Percentiles rank a stretch among this genome's conserved stretches.
phyloP scores from a whole-genome alignment of 2,797 vertebrate genomes.

The Coregonus ussuriensis region DNA sequence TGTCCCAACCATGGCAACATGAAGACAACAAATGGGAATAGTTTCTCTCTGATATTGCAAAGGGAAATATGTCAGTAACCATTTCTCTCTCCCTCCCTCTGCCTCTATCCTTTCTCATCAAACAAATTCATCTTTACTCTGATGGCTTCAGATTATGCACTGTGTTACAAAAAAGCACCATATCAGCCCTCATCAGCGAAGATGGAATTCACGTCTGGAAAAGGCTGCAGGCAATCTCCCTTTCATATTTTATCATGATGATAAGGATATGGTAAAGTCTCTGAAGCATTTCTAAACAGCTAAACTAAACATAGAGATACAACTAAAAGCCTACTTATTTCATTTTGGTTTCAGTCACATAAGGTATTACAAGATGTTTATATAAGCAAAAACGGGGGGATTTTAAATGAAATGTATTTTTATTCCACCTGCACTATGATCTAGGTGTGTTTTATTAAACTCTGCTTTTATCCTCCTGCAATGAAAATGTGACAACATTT shows the following conservation, averaged over 20 bases:
- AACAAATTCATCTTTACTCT: conserved; percentile 96
- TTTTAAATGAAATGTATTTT: conserved; percentile 58
- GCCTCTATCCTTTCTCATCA: conserved; percentile 69
- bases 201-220: conserved; percentile 94
- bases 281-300: conserved; percentile 83
- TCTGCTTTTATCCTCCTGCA: conserved; percentile 74
- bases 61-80: conserved; percentile 79
- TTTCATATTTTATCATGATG: conserved; percentile 94
- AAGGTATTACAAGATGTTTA: conserved; percentile 80
- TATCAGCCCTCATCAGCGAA: conserved; percentile 90
- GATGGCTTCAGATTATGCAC: conserved; percentile 94
- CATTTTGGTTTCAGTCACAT: conserved; percentile 79
- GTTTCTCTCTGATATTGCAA: conserved; percentile 79
- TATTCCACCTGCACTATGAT: conserved; percentile 18
- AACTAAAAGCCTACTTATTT: conserved; percentile 80
- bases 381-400: conserved; percentile 75
- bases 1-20: conserved; percentile 63
- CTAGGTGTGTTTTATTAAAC: conserved; percentile 68
- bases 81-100: conserved; percentile 68
- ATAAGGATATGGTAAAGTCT: conserved; percentile 54
- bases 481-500: conserved; percentile 77
- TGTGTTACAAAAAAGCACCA: conserved; percentile 89
- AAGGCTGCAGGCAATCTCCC: conserved; percentile 87
- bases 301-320: conserved; percentile 83
- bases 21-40: conserved; percentile 82